Base-by-base conservation (phyloP, 1,140 invertebrate species). In the Polypedilum vanderplanki region DNA sequence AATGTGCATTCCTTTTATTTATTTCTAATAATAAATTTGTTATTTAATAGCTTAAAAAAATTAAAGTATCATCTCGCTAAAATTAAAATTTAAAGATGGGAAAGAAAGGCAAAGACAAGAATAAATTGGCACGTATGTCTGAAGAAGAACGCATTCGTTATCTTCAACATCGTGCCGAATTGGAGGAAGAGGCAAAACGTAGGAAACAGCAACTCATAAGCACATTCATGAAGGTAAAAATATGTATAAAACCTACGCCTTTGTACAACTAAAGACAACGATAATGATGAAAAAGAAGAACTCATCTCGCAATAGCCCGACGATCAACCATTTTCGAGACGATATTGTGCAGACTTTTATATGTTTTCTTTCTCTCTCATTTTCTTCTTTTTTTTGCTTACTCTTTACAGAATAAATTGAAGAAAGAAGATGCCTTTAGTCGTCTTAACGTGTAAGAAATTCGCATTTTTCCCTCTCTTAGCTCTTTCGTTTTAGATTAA, bases 61-160 rank as follows among this genome's bases (percentile, higher is more conserved):
- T 33, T 5, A 5, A 5, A 33, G 24, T 5, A 33, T 33, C 24
- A 33, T 33, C 5, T 33, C 24, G 24, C 24, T 33, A 33, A 33
- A 33, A 33, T 33, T 33, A 33, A 33, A 33, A 33, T 33, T 33
- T 33, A 3, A 33, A 33, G 24, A 87, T 87, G 87, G 84, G 85
- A 76, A 90, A 90, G 81, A 92, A 91, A 80, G 88, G 87, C 81
- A 84, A 86, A 22, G 89, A 90, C 82, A 87, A 85, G 65, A 92
- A 90, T 77, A 91, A 91, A 80, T 81, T 93, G 77, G 89, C 90
- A 74, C 88, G 89, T 77, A 93, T 94, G 92, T 91, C 87, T 0
- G 91, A 93, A 76, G 90, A 94, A 81, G 91, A 93, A 82, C 85
- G 89, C 7, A 86, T 88, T 1, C 82, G 91, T 70, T 94, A 93